These are phyloP conservation scores for Nycticorax nycticorax DNA, from an alignment of 2,113 vertebrate genomes.

Conservation along the genomic window DNA sequence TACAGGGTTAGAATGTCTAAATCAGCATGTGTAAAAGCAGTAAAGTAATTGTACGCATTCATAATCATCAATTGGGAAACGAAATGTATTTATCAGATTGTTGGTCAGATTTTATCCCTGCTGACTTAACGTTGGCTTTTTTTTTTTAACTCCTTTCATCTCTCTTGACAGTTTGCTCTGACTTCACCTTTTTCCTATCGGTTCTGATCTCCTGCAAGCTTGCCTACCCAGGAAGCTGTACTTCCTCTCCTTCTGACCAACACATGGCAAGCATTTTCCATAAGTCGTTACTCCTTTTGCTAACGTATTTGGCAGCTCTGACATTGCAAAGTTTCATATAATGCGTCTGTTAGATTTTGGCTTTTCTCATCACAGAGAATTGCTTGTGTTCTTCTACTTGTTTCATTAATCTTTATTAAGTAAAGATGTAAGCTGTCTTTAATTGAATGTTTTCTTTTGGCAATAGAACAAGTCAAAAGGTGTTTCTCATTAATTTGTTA, in stretches of 20 bases:
- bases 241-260: conserved; percentile 42
- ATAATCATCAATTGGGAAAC: neutral
- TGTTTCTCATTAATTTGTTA: conserved; percentile 75
- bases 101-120: neutral
- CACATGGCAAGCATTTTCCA: conserved; percentile 60
- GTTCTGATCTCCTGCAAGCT: conserved; percentile 1
- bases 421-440: conserved; percentile 64
- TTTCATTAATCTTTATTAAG: conserved; percentile 74
- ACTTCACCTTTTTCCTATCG: conserved; percentile 40
- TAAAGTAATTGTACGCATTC: neutral
- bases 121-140: neutral
- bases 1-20: neutral
- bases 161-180: conserved; percentile 6
- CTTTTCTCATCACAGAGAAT: conserved; percentile 40
- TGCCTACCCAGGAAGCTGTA: conserved; percentile 28
- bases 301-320: conserved; percentile 45
- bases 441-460: conserved; percentile 69
- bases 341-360: conserved; percentile 1
- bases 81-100: neutral
- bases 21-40: neutral
- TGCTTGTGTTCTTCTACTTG: conserved; percentile 60
- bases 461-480: conserved; percentile 55
- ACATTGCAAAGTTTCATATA: conserved; percentile 34
- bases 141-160: neutral
- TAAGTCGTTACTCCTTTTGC: neutral